Evolutionary conservation across 2,888 invertebrate species (phyloP).

Genomic region (Apamea monoglypha): DNA sequence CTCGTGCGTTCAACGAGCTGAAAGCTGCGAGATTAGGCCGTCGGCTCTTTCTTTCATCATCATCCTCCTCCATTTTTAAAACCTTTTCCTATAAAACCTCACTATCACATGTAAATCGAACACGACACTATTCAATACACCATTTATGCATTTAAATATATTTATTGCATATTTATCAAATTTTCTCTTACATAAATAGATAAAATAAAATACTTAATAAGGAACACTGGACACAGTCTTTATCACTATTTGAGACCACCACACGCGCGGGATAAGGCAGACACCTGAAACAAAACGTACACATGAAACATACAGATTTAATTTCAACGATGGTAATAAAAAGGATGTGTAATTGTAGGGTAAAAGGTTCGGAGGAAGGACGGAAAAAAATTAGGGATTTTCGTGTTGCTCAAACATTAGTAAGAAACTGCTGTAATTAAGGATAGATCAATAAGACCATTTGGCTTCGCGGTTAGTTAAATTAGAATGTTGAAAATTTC

Average conservation of each 20-base stretch:
- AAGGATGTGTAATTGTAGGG: conserved; percentile 40
- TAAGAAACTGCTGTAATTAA: conserved; percentile 58
- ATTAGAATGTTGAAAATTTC: conserved; percentile 46
- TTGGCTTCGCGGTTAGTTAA: conserved; percentile 53
- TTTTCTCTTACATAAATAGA: conserved; percentile 78
- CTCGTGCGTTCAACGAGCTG: conserved; percentile 81
- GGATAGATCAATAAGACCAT: conserved; percentile 54
- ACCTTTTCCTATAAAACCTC: conserved; percentile 70
- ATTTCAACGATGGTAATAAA: conserved; percentile 4
- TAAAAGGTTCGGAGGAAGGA: conserved; percentile 46
- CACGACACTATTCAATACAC: conserved; percentile 84
- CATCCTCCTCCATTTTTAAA: conserved; percentile 87
- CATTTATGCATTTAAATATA: conserved; percentile 80
- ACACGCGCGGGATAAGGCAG: conserved; percentile 79
- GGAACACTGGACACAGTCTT: conserved; percentile 90
- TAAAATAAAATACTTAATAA: conserved; percentile 83
- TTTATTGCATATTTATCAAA: conserved; percentile 84
- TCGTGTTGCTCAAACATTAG: conserved; percentile 74
- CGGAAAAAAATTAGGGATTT: conserved; percentile 60
- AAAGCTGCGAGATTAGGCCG: conserved; percentile 84
- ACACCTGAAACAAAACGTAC: conserved; percentile 86
- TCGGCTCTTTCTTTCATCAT: conserved; percentile 82
- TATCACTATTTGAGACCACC: conserved; percentile 88
- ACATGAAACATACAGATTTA: conserved; percentile 45
- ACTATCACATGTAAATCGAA: conserved; percentile 72